Conservation (phyloP, 2,797 vertebrate genomes). For the Anguilla obscura region DNA sequence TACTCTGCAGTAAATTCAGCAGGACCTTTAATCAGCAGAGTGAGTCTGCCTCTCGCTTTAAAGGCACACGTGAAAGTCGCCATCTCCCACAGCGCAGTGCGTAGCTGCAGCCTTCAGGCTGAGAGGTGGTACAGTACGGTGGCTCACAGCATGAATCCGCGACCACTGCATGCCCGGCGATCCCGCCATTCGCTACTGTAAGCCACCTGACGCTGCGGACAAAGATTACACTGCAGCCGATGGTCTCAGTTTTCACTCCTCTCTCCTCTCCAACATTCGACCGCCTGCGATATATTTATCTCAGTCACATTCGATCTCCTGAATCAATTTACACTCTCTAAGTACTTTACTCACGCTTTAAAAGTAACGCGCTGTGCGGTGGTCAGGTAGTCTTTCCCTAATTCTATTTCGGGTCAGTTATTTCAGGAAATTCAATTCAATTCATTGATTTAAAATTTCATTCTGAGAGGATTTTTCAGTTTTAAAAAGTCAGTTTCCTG, state of each 20-base stretch:
- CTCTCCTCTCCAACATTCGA: neutral
- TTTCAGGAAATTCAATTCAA: neutral
- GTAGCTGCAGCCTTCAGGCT: neutral
- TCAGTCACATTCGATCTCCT: neutral
- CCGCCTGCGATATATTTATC: slow-evolving; percentile 23
- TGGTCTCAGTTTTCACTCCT: neutral
- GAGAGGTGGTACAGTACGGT: neutral
- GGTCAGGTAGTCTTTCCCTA: neutral
- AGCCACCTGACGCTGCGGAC: neutral
- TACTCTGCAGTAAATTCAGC: neutral
- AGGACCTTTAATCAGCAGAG: neutral
- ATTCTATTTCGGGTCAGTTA: neutral
- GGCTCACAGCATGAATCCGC: neutral
- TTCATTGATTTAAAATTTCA: neutral
- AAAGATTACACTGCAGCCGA: neutral
- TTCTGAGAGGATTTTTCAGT: neutral
- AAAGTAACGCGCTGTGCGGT: neutral
- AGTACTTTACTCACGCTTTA: slow-evolving; percentile 19
- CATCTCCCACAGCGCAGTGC: no score
- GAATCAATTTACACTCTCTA: slow-evolving; percentile 21
- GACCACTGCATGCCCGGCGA: neutral
- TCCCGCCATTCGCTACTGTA: neutral
- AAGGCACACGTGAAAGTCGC: neutral
- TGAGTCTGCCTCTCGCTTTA: neutral
- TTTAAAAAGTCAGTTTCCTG: neutral